A percentile compares a stretch with the other conserved stretches of the same genome.
phyloP scores from a whole-genome alignment of 2,113 vertebrate genomes.

The human (Homo sapiens) region DNA sequence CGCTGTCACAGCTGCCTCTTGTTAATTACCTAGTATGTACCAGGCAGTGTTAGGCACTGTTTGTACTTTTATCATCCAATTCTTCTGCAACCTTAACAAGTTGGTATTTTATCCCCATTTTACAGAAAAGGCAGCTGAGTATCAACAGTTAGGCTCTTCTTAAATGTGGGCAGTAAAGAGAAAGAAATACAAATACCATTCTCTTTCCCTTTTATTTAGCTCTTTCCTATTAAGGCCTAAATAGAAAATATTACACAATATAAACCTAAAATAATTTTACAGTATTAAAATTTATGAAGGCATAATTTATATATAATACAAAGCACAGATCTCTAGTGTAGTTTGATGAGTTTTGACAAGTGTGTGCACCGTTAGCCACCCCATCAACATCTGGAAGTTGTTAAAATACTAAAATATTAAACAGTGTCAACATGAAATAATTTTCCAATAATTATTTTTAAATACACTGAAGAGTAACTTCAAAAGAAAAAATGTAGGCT shows the following conservation, averaged over 20 bases:
- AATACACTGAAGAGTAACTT: not conserved
- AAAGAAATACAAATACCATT: conserved; percentile 27
- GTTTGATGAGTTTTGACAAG: no score
- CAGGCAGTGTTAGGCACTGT: not conserved
- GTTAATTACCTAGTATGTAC: not conserved
- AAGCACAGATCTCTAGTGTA: no score
- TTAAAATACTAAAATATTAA: no score
- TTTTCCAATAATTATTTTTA: conserved; percentile 36
- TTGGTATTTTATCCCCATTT: not conserved
- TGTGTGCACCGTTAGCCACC: no score
- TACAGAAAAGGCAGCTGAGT: not conserved
- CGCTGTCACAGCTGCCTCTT: not conserved
- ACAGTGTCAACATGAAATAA: not conserved
- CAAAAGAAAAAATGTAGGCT: not conserved
- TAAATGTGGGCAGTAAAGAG: conserved; percentile 4
- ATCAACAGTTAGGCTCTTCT: not conserved
- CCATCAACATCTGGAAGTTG: no score
- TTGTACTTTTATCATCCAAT: not conserved
- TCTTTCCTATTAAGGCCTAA: not conserved
- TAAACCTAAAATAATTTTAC: conserved; percentile 13
- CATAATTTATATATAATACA: no score
- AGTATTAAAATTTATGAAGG: no score
- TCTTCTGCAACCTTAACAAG: conserved; percentile 1
- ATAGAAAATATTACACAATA: not conserved
- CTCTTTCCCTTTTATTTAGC: not conserved